These are phyloP conservation scores for Salminus brasiliensis DNA, from an alignment of 2,113 vertebrate species.

Conservation along the genomic window DNA sequence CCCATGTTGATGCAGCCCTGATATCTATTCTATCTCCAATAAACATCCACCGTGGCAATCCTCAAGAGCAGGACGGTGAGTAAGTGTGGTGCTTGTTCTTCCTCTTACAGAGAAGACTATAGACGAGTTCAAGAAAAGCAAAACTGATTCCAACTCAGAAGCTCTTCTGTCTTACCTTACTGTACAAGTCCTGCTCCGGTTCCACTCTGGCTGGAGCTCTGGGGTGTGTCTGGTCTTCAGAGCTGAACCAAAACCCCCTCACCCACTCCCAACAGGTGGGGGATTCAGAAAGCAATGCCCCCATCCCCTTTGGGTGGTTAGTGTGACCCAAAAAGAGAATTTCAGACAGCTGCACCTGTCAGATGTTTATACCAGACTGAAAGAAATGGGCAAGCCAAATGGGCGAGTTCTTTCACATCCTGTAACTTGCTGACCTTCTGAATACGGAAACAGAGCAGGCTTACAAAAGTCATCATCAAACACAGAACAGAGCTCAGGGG, in stretches of 20 bases:
- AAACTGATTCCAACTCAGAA: neutral
- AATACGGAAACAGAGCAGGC: neutral
- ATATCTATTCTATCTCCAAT: no score
- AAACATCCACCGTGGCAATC: no score
- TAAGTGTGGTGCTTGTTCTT: no score
- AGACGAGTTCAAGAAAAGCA: neutral
- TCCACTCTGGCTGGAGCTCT: neutral
- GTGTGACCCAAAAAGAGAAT: conserved; percentile 15
- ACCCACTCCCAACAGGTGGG: conserved; percentile 25
- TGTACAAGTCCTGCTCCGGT: neutral
- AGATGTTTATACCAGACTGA: conserved; percentile 15
- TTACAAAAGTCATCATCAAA: neutral
- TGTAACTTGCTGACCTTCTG: neutral
- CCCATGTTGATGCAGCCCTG: no score
- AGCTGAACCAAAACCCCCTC: neutral
- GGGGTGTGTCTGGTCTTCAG: neutral
- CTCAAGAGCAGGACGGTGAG: no score
- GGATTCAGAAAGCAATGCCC: neutral
- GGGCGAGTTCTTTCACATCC: neutral
- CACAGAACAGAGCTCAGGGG: no score
- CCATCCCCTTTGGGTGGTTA: neutral
- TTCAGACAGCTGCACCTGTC: conserved; percentile 27
- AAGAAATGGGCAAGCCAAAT: conserved; percentile 4
- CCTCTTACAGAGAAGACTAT: neutral
- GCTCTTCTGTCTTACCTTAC: neutral